A percentile compares a stretch with the other conserved stretches of the same genome.
These are phyloP conservation scores for Laticauda colubrina DNA, from an alignment of 2,113 vertebrate genomes.

Conservation along the genomic window DNA sequence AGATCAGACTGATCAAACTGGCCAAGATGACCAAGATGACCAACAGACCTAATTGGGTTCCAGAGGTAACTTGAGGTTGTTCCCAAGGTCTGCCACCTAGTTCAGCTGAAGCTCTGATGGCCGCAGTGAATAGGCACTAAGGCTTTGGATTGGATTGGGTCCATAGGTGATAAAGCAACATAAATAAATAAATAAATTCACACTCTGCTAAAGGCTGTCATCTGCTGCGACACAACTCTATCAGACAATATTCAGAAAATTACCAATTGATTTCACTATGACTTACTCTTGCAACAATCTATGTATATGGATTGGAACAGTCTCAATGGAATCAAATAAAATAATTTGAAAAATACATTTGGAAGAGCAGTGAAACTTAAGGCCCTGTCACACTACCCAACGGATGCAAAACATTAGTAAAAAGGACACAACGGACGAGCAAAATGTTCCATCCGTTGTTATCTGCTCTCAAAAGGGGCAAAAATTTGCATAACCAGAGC, in stretches of 20 bases:
- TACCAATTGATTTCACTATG: background rate
- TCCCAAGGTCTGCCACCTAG: background rate
- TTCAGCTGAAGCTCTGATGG: background rate
- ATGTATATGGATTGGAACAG: background rate
- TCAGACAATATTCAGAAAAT: background rate
- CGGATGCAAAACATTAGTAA: too few species aligned
- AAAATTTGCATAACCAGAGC: too few species aligned
- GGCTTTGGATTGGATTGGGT: background rate
- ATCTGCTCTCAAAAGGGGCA: too few species aligned
- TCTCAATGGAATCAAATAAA: background rate
- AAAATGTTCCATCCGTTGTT: too few species aligned
- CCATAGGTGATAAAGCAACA: background rate
- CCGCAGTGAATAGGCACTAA: background rate
- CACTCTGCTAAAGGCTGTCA: background rate
- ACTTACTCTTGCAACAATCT: background rate
- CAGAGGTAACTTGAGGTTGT: background rate
- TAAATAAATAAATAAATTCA: background rate
- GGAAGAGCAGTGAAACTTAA: background rate
- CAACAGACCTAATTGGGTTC: background rate
- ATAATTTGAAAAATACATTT: background rate
- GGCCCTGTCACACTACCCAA: too few species aligned
- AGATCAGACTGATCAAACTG: background rate
- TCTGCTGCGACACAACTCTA: background rate
- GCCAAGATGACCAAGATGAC: background rate
- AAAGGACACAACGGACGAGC: too few species aligned